phyloP scores from a whole-genome alignment of 2,113 vertebrate genomes.

The Pelobates fuscus region DNA sequence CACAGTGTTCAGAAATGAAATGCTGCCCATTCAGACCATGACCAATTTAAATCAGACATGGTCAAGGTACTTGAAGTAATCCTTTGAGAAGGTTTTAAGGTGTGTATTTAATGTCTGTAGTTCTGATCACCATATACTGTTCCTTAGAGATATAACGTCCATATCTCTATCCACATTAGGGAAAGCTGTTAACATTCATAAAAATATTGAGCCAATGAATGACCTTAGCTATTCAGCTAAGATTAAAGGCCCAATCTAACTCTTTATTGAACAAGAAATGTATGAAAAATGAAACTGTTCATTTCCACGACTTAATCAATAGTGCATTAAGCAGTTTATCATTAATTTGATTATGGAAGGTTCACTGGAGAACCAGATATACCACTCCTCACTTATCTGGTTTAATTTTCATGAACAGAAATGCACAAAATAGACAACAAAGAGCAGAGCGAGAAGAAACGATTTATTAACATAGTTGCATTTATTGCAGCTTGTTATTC shows the following conservation, averaged over 20 bases:
- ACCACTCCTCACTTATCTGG: conserved; percentile 42
- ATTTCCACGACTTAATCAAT: conserved; percentile 68
- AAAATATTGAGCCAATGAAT: conserved; percentile 61
- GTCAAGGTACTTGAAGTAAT: no score
- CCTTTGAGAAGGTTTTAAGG: no score
- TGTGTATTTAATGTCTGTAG: no score
- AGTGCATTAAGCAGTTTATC: conserved; percentile 65
- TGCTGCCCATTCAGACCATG: no score
- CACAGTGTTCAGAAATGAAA: no score
- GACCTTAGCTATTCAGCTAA: conserved; percentile 57
- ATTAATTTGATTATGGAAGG: conserved; percentile 63
- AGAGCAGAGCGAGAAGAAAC: not conserved
- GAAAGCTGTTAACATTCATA: conserved; percentile 57
- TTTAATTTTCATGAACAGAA: conserved; percentile 54
- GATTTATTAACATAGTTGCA: not conserved
- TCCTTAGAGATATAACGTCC: conserved; percentile 52
- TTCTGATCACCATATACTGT: no score
- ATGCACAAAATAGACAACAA: conserved; percentile 27
- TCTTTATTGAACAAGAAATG: conserved; percentile 64
- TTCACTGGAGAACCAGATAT: conserved; percentile 28
- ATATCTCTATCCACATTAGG: conserved; percentile 51
- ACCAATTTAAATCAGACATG: no score
- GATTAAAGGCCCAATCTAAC: conserved; percentile 66
- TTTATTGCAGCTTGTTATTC: no score
- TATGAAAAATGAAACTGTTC: conserved; percentile 67